These are phyloP conservation scores for Phylloscopus whistleri DNA, from an alignment of 2,113 vertebrate genomes.

Conservation along the genomic window DNA sequence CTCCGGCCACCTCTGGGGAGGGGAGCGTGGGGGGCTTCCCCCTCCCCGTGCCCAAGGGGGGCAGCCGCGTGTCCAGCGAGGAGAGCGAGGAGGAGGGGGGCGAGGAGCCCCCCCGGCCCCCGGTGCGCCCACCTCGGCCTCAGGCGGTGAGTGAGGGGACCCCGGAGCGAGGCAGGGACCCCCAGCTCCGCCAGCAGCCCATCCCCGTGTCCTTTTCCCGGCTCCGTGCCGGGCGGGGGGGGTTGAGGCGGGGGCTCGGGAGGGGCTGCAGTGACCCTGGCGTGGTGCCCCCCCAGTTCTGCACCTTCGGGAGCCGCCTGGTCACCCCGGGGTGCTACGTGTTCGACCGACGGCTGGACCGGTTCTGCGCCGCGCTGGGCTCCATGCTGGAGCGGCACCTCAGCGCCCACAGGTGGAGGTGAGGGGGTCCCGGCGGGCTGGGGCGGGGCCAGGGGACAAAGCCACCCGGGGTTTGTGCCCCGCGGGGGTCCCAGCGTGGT, in stretches of 20 bases:
- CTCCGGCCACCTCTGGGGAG: slow-evolving; percentile 67
- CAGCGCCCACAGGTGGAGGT: slow-evolving; percentile 90
- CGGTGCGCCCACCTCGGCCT: slow-evolving; percentile 80
- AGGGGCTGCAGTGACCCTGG: neutral
- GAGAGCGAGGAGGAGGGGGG: slow-evolving; percentile 83
- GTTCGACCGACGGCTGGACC: slow-evolving; percentile 87
- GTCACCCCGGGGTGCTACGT: slow-evolving; percentile 86
- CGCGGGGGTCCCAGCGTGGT: fast-evolving
- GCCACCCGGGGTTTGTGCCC: neutral
- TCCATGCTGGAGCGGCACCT: slow-evolving; percentile 91
- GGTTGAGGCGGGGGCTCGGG: neutral
- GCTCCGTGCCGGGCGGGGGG: neutral
- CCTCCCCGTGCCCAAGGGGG: slow-evolving; percentile 67
- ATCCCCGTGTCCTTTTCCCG: neutral
- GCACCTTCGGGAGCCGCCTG: slow-evolving; percentile 86
- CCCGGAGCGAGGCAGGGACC: neutral
- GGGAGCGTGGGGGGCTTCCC: slow-evolving; percentile 72
- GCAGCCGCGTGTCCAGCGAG: slow-evolving; percentile 82
- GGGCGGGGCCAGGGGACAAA: neutral
- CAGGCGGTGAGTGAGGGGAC: slow-evolving; percentile 75
- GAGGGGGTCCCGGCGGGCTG: slow-evolving; percentile 18
- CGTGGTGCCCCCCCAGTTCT: slow-evolving; percentile 71
- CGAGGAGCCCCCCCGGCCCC: slow-evolving; percentile 70
- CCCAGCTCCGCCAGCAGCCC: neutral
- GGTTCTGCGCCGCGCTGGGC: slow-evolving; percentile 87